Evolutionary conservation across 2,888 invertebrate species (phyloP).

Genomic region (Eulithis testata): DNA sequence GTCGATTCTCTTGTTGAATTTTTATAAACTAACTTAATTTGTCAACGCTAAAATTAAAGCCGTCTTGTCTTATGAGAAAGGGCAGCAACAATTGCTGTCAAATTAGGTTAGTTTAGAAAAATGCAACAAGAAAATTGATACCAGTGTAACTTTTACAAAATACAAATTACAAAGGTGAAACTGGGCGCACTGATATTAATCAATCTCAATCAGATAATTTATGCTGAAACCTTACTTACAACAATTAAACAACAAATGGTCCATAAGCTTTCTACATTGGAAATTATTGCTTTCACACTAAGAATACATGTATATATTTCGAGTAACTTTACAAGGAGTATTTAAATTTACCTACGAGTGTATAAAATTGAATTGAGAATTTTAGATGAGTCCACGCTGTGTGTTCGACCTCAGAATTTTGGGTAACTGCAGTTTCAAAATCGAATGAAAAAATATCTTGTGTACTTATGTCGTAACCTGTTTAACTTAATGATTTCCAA

Average conservation of each 20-base stretch:
- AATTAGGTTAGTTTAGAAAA: too few species aligned
- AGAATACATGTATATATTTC: constrained; percentile 43
- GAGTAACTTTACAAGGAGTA: constrained; percentile 31
- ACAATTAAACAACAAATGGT: constrained; percentile 76
- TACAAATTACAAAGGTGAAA: neutral
- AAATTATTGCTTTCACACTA: constrained; percentile 65
- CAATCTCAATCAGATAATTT: constrained; percentile 78
- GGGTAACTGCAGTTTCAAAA: neutral
- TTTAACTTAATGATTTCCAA: constrained; percentile 20
- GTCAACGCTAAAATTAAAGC: too few species aligned
- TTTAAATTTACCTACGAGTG: constrained; percentile 50
- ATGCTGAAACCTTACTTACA: constrained; percentile 80
- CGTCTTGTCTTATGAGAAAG: too few species aligned
- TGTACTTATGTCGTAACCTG: neutral
- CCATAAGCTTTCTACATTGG: constrained; percentile 74
- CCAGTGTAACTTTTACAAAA: too few species aligned
- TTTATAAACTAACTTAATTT: too few species aligned
- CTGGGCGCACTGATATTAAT: constrained; percentile 16
- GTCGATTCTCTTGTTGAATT: too few species aligned
- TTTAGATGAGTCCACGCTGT: constrained; percentile 39
- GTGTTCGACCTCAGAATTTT: constrained; percentile 23
- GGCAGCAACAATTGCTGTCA: too few species aligned
- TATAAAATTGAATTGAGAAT: constrained; percentile 50
- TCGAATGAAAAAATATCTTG: constrained; percentile 2
- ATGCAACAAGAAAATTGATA: too few species aligned